Base-by-base conservation (phyloP, 2,797 vertebrate genomes). In the Pangasius macronema region DNA sequence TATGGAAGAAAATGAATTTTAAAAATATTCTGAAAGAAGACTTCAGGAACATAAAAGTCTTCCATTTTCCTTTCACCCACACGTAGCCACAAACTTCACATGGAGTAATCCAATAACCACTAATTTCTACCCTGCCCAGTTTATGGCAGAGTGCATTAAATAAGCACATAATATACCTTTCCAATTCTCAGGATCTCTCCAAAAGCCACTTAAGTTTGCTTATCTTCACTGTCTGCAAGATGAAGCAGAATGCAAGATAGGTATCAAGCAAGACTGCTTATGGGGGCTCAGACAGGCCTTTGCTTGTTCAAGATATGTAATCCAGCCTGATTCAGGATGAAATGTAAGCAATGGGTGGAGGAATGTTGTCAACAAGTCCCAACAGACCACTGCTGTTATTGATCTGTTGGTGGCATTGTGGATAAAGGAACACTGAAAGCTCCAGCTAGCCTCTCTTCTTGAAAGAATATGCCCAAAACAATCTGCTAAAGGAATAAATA, bases 351-450 rank as follows among this genome's bases (percentile, higher is more conserved):
- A 95, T 95, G 94, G 95, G 92, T 90, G 93, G 91, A 95, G 91
- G 95, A 95, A 95, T 95, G 92, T 88, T 91, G 92, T 94, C 92
- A 94, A 96, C 96, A 96, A 95, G 96, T 96, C 94, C 93, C 91
- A 95, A 95, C 95, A 95, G 88, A 94, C 94, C 86, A 90, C 91
- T 92, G 87, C 88, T 80, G 91, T 91, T 92, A 86, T 88, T 95
- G 93, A 95, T 92, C 92, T 92, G 93, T 90, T 93, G 70, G 59
- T 83, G 49, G 81, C 87, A 49, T 82, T 49, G 61, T 33, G 42
- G 14, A 49, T 65, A n/a, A 82, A 82, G 14, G 61, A 65, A 82
- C 42, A 49, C 42, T n/a, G 16, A 82, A 82, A 82, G 9, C 16
- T 67, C 67, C 5, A 27, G 55, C 55, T 81, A 22, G 3, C 18